Evolutionary conservation across 2,113 vertebrate genomes (phyloP).

Genomic region (Archocentrus centrarchus): DNA sequence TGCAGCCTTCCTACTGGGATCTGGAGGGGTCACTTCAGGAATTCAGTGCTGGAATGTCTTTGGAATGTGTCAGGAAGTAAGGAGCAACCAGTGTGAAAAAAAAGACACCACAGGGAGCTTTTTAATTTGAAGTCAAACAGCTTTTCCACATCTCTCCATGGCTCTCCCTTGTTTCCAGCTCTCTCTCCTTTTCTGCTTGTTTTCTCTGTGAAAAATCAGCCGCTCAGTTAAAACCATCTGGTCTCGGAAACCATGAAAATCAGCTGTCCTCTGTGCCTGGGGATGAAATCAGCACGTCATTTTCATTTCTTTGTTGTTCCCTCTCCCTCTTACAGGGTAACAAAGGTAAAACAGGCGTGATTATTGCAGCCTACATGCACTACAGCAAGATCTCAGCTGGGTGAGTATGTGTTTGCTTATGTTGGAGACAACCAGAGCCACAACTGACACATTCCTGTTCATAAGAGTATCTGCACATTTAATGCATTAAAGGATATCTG

Average conservation of each 20-base stretch:
- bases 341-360: constrained; percentile 91
- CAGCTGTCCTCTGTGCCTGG: background rate
- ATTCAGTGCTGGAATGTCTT: constrained; percentile 61
- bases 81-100: constrained; percentile 26
- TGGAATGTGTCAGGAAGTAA: constrained; percentile 70
- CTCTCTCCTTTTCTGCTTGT: background rate
- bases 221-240: background rate
- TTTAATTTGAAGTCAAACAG: constrained; percentile 61
- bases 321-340: constrained; percentile 81
- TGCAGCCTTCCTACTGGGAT: constrained; percentile 33
- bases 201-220: background rate
- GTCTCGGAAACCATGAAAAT: background rate
- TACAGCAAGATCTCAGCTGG: constrained; percentile 95
- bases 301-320: constrained; percentile 12
- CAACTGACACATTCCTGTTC: constrained; percentile 12
- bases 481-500: background rate
- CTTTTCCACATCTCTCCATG: constrained; percentile 10
- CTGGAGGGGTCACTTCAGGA: constrained; percentile 54
- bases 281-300: constrained; percentile 7
- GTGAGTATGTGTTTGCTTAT: constrained; percentile 74
- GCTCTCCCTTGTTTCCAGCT: background rate
- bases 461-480: constrained; percentile 6
- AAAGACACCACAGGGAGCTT: constrained; percentile 53
- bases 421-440: background rate
- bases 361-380: constrained; percentile 94